Conservation (phyloP, 2,113 vertebrate species). For the Corythornis cristatus region DNA sequence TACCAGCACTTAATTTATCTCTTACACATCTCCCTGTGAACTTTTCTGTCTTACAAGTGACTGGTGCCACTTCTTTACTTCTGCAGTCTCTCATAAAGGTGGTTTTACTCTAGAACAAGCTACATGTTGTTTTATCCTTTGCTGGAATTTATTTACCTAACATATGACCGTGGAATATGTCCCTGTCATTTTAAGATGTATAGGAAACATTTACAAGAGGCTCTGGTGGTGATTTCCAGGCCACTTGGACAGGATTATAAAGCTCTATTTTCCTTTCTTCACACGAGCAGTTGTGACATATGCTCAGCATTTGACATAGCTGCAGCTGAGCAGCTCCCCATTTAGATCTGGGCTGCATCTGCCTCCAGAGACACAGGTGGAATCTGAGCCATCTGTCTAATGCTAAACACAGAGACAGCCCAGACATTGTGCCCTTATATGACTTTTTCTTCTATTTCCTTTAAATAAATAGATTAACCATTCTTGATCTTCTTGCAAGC, state of each 20-base stretch:
- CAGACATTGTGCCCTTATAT: background rate
- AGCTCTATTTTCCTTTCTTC: background rate
- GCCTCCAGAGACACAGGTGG: slow-evolving; percentile 63
- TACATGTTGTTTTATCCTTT: background rate
- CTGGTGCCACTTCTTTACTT: background rate
- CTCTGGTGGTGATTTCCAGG: background rate
- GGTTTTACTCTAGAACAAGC: background rate
- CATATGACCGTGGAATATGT: background rate
- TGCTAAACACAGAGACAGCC: slow-evolving; percentile 19
- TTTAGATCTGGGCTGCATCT: slow-evolving; percentile 36
- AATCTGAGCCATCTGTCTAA: slow-evolving; percentile 58
- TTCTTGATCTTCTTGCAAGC: slow-evolving; percentile 19
- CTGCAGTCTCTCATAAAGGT: background rate
- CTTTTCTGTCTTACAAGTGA: background rate
- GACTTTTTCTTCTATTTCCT: slow-evolving; percentile 36
- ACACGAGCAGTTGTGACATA: slow-evolving; percentile 25
- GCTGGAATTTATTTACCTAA: background rate
- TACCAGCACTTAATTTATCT: background rate
- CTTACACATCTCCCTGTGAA: background rate
- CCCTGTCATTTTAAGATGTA: background rate
- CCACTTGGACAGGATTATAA: background rate
- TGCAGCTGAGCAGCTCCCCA: background rate
- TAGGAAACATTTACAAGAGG: background rate
- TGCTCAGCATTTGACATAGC: slow-evolving; percentile 46
- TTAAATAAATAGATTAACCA: slow-evolving; percentile 10